Evolutionary conservation across 2,797 vertebrate species (phyloP), one percentile per base, ranked within the genome.

Genomic region (Gallinago nigripennis): DNA sequence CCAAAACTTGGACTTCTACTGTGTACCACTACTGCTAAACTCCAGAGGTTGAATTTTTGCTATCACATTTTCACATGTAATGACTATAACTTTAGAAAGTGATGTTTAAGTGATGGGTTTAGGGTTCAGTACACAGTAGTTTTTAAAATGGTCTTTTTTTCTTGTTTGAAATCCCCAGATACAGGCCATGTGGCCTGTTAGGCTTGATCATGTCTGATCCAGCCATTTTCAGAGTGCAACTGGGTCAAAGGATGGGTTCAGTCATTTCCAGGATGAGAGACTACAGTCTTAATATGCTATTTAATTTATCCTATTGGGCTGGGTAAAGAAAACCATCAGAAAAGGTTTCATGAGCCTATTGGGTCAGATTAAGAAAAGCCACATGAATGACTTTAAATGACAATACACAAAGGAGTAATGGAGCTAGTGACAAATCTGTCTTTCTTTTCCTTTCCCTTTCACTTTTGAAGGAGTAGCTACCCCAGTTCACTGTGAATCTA

Each of bases 311-410:
- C 37, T 85, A 2, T 89, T 89, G 73, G 48, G 11, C 58, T 71
- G 71, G 30, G 39, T 60, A 80, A 82, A 89, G 86, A 91, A 94
- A 95, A 61, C 8, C 51, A 73, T 73, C 78, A 85, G 33, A 88
- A 96, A 87, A 75, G 23, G 64, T 89, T 95, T 85, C 35, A 73
- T 82, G 64, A 91, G 27, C 56, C 60, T 85, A 16, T 50, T 75
- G 64, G 56, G 60, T 64, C 4, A 9, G 78, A 96, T 93, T 93
- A 94, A 86, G 71, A 69, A 94, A 90, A 91, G 64, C 50, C 64
- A 73, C 64, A 50, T 31, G 45, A 50, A 77, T 80, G 57, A 45
- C 37, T 91, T 82, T 87, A 92, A 92, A 87, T 68, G 78, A 80
- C 57, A 90, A 70, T 65, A 51, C 51, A 73, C 54, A 60, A 79